Percentiles rank a stretch among this genome's conserved stretches.
These are phyloP conservation scores for Patagioenas fasciata DNA, from an alignment of 2,113 vertebrate genomes.

Conservation along the genomic window DNA sequence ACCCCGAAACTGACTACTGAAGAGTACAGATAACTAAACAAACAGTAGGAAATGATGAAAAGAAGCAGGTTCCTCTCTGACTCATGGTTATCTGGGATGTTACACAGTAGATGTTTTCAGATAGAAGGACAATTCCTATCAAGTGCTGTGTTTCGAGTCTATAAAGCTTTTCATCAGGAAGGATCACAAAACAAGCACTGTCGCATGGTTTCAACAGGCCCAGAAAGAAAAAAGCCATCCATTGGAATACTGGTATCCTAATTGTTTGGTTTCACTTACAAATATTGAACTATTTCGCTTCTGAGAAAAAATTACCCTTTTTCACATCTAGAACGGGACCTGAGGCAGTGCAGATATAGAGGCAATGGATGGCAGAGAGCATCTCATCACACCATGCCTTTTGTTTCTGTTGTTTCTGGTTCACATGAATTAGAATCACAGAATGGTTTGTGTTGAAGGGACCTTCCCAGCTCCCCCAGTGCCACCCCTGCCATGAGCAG, in stretches of 20 bases:
- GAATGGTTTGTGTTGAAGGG: no score
- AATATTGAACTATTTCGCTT: background rate
- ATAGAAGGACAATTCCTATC: background rate
- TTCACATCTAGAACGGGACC: background rate
- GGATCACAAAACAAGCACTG: background rate
- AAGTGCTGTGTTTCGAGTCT: background rate
- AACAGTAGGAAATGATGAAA: background rate
- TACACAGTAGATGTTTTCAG: background rate
- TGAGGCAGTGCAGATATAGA: background rate
- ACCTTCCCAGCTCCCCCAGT: no score
- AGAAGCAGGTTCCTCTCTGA: background rate
- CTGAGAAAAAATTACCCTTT: background rate
- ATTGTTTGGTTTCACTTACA: background rate
- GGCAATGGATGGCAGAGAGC: background rate
- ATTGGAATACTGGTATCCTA: background rate
- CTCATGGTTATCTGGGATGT: background rate
- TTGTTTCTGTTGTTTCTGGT: background rate
- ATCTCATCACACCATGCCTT: background rate
- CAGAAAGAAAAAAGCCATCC: background rate
- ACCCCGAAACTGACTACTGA: background rate
- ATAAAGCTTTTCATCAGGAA: background rate
- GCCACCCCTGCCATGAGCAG: no score
- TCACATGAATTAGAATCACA: background rate
- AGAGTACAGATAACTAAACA: constrained; percentile 11
- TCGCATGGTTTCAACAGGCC: background rate